phyloP scores from a whole-genome alignment of 2,113 vertebrate genomes.

The Pantherophis guttatus region DNA sequence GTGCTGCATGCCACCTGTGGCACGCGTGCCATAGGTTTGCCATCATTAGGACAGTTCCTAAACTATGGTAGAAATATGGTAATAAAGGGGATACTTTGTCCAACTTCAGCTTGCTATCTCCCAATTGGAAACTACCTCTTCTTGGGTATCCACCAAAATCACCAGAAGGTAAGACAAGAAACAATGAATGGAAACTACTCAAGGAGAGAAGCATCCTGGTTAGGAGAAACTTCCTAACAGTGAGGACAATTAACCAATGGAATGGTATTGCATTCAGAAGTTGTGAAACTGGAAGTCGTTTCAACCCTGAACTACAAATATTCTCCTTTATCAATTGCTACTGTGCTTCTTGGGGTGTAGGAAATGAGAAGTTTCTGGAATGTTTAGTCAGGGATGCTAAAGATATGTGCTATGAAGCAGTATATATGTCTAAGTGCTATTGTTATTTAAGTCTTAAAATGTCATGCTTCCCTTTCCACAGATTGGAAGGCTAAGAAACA shows the following conservation, averaged over 20 bases:
- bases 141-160: not conserved
- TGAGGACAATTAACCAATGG: not conserved
- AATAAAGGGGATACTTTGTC: not conserved
- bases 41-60: not conserved
- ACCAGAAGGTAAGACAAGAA: not conserved
- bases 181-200: not conserved
- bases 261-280: not conserved
- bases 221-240: not conserved
- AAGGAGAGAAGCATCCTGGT: not conserved
- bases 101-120: not conserved
- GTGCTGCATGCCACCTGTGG: no score
- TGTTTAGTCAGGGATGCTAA: not conserved
- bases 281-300: not conserved
- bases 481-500: no score
- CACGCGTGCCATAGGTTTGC: no score
- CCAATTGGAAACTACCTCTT: not conserved
- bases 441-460: no score
- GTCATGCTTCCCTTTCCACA: no score
- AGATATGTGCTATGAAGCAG: not conserved
- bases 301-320: not conserved
- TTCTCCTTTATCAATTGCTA: not conserved
- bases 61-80: not conserved
- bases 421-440: no score
- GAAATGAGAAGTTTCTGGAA: not conserved
- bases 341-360: not conserved